Evolutionary conservation across 2,888 invertebrate genomes (phyloP), one percentile per base, ranked within the genome.

Genomic region (Habrosyne pyritoides): DNA sequence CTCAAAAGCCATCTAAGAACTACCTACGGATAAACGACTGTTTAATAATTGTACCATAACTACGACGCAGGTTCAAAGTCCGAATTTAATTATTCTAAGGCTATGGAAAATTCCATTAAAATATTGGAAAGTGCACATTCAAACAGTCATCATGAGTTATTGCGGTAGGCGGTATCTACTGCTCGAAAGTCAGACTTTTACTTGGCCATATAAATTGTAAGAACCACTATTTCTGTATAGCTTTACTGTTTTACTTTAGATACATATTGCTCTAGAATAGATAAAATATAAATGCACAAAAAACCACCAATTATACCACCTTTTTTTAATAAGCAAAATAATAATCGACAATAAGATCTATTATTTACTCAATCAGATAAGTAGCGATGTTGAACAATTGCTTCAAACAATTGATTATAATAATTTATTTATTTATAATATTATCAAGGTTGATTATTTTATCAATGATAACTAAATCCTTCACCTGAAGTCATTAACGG

Each of bases 91-190:
- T 12, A 2, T 42, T 18, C 42, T 12, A 8, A 42, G 42, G 14
- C 36, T 14, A 36, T 18, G 42, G 42, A 42, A 42, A 42, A 42
- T 42, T 42, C 42, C 42, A 42, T n/a, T 42, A 8, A 6, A 8
- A 8, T 24, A 42, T 42, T 42, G 42, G 42, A 42, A 42, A 42
- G 42, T 42, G 42, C 18, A 42, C 42, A 42, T 42, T 42, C 18
- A 42, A 42, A 42, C 36, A 5, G 42, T 42, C 24, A 7, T 7
- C 42, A 42, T 42, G 42, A 42, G 42, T 42, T 18, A 42, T 14
- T 42, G 18, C 18, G 18, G 18, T n/a, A 42, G 42, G 18, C 18
- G 12, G 8, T 8, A 18, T 4, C 6, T 42, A 8, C 12, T 33
- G 42, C 7, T 18, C 42, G 42, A 18, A 42, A 42, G 42, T 42